phyloP scores from a whole-genome alignment of 2,888 invertebrate species.

The Gibbula magus region DNA sequence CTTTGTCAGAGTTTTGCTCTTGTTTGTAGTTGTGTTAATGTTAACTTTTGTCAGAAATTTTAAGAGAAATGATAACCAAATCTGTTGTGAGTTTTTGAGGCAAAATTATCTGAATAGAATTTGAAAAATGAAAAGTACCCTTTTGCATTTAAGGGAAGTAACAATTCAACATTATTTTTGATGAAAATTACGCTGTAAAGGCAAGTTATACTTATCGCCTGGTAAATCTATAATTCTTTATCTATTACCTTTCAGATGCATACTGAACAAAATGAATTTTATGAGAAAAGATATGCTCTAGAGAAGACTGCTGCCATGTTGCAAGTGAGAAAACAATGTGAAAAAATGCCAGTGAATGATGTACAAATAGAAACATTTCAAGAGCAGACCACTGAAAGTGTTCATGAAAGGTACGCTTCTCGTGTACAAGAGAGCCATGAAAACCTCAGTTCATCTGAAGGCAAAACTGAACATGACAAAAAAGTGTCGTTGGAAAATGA shows the following conservation, averaged over 20 bases:
- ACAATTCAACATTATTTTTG: too few species aligned
- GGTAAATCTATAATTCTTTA: too few species aligned
- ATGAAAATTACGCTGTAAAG: too few species aligned
- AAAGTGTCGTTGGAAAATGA: neutral
- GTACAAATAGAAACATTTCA: neutral
- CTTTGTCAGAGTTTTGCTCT: too few species aligned
- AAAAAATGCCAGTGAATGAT: neutral
- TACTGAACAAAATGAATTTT: conserved; percentile 60
- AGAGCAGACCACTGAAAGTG: neutral
- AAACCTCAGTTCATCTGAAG: neutral
- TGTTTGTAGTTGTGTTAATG: too few species aligned
- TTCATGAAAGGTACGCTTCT: neutral
- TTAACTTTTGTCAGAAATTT: too few species aligned
- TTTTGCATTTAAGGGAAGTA: too few species aligned
- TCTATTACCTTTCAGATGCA: conserved; percentile 54
- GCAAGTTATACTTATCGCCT: too few species aligned
- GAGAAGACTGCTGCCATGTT: conserved; percentile 64
- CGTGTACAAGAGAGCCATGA: neutral
- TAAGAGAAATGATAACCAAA: too few species aligned
- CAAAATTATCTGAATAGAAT: too few species aligned
- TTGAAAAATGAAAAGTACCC: neutral
- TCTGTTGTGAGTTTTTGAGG: too few species aligned
- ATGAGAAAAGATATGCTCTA: conserved; percentile 62
- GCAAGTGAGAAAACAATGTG: neutral
- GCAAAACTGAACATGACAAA: neutral